Evolutionary conservation across 2,888 invertebrate genomes (phyloP).

Genomic region (Peribatodes rhomboidaria): DNA sequence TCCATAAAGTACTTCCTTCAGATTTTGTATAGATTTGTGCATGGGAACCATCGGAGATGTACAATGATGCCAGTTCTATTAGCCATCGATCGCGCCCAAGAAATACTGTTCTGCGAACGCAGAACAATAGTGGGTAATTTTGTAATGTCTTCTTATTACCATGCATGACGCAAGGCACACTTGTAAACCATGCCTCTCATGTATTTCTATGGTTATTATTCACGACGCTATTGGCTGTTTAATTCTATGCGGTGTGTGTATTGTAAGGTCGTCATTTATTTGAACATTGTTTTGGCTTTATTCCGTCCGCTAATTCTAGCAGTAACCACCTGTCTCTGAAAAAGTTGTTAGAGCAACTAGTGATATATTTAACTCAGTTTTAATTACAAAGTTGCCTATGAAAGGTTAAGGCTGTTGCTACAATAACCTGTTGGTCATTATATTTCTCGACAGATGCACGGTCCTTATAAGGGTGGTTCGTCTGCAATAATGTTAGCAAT

Average conservation of each 20-base stretch:
- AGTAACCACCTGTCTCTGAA: slow-evolving; percentile 19
- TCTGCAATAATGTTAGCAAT: slow-evolving; percentile 43
- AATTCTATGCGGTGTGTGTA: slow-evolving; percentile 59
- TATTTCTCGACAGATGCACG: slow-evolving; percentile 45
- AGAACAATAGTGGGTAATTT: slow-evolving; percentile 84
- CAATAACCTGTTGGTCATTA: slow-evolving; percentile 43
- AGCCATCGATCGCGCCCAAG: slow-evolving; percentile 68
- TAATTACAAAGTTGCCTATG: slow-evolving; percentile 28
- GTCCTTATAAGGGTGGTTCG: slow-evolving; percentile 39
- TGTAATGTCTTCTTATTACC: slow-evolving; percentile 83
- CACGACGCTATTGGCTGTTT: slow-evolving; percentile 65
- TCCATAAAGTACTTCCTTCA: slow-evolving; percentile 61
- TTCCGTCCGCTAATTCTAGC: slow-evolving; percentile 7
- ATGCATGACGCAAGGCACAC: slow-evolving; percentile 79
- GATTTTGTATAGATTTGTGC: slow-evolving; percentile 60
- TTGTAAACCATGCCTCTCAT: slow-evolving; percentile 59
- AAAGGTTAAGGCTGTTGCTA: slow-evolving; percentile 40
- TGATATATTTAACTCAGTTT: slow-evolving; percentile 25
- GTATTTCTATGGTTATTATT: slow-evolving; percentile 70
- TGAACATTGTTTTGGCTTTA: slow-evolving; percentile 5
- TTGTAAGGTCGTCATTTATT: slow-evolving; percentile 28
- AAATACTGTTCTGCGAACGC: slow-evolving; percentile 78
- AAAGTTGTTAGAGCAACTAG: slow-evolving; percentile 2
- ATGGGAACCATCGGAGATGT: slow-evolving; percentile 69
- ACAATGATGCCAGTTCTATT: slow-evolving; percentile 75